A percentile compares a stretch with the other conserved stretches of the same genome.
These are phyloP conservation scores for Scaptodrosophila latifasciaeformis DNA, from an alignment of 2,888 invertebrate species.

Conservation along the genomic window DNA sequence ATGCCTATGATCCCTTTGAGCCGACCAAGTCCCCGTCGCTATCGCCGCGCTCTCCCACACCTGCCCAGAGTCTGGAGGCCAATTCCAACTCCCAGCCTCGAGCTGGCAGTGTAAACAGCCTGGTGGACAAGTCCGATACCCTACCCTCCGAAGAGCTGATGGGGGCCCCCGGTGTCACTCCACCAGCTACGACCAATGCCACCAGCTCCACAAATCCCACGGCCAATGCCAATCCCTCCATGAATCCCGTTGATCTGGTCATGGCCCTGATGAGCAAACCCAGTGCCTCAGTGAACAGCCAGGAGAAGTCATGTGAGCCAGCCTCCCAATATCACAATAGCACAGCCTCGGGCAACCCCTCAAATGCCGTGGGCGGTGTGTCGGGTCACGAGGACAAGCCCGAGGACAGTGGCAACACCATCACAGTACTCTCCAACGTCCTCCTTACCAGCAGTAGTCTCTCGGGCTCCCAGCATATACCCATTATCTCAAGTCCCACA, in stretches of 20 bases:
- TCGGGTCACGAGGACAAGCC: slow-evolving; percentile 53
- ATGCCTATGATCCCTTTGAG: slow-evolving; percentile 93
- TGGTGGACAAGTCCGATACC: slow-evolving; percentile 32
- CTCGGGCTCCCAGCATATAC: slow-evolving; percentile 68
- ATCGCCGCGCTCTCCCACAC: slow-evolving; percentile 73
- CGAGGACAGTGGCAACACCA: slow-evolving; percentile 52
- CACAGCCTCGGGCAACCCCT: slow-evolving; percentile 41
- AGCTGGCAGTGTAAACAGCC: not conserved
- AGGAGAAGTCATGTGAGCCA: slow-evolving; percentile 61
- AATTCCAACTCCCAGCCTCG: slow-evolving; percentile 20
- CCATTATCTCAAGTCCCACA: slow-evolving; percentile 72
- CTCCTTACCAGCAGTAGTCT: slow-evolving; percentile 54
- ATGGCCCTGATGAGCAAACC: slow-evolving; percentile 78
- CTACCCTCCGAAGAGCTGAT: slow-evolving; percentile 28
- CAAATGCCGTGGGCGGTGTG: slow-evolving; percentile 39
- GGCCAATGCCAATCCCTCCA: slow-evolving; percentile 74
- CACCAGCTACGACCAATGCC: slow-evolving; percentile 42
- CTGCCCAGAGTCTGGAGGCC: slow-evolving; percentile 51
- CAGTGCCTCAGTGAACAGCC: slow-evolving; percentile 33
- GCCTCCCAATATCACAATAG: slow-evolving; percentile 59
- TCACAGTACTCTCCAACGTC: slow-evolving; percentile 73
- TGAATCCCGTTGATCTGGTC: slow-evolving; percentile 79
- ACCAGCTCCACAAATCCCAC: slow-evolving; percentile 76
- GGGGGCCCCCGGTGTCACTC: slow-evolving; percentile 14
- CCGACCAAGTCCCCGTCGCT: slow-evolving; percentile 84